Percentiles rank a stretch among this genome's conserved stretches.
Evolutionary conservation across 2,888 invertebrate species (phyloP).

Genomic region (Troglohyphantes excavatus): DNA sequence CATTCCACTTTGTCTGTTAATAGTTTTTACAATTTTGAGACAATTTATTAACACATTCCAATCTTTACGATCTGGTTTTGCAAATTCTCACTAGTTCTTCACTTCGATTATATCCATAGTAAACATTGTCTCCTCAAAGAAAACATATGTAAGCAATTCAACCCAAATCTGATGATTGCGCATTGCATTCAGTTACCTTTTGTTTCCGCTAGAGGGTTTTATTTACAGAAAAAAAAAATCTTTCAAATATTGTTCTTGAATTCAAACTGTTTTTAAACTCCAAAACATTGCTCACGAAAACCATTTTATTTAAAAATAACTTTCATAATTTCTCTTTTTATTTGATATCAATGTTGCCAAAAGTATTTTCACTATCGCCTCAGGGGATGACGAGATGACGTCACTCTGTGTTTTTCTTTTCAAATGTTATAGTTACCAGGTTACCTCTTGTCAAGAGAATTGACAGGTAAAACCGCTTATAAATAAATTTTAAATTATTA

Average conservation of each 20-base stretch:
- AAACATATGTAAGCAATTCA: constrained; percentile 25
- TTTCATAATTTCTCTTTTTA: too few relatives aligned
- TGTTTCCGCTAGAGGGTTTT: neutral
- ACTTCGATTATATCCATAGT: constrained; percentile 38
- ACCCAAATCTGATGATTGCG: neutral
- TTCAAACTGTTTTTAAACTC: too few relatives aligned
- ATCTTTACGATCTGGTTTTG: constrained; percentile 2
- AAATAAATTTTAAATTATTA: too few relatives aligned
- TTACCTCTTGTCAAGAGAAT: too few relatives aligned
- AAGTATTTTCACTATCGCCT: too few relatives aligned
- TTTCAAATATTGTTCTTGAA: too few relatives aligned
- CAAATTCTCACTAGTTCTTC: constrained; percentile 13
- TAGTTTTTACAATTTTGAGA: neutral
- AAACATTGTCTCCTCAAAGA: constrained; percentile 52
- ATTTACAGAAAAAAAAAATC: neutral
- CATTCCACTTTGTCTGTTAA: neutral
- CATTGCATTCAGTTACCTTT: neutral
- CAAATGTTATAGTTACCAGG: neutral
- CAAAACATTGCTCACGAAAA: too few relatives aligned
- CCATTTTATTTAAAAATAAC: too few relatives aligned
- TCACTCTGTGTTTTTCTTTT: neutral
- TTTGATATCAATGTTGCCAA: too few relatives aligned
- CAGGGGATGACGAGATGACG: neutral
- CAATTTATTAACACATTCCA: neutral
- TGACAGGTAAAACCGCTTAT: too few relatives aligned